Conservation (phyloP, 1,140 invertebrate species). For the Diabrotica undecimpunctata region DNA sequence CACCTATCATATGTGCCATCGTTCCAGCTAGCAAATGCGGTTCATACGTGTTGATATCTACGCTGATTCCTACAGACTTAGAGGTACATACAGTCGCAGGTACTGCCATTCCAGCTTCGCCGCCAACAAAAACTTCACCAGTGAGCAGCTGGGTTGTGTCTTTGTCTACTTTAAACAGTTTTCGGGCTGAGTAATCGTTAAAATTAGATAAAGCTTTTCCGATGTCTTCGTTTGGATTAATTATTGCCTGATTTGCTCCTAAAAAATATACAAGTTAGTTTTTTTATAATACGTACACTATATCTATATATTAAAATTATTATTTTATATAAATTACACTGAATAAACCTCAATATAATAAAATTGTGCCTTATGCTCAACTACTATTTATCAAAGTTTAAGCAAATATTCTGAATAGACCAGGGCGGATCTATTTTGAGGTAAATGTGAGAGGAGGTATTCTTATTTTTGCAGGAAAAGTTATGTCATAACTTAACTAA, state of each 20-base stretch:
- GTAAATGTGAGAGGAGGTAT: no score
- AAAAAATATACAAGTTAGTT: constrained; percentile 8
- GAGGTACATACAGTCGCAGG: constrained; percentile 87
- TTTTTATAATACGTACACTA: not conserved
- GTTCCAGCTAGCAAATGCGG: constrained; percentile 81
- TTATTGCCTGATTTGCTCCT: constrained; percentile 73
- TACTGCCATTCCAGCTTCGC: constrained; percentile 87
- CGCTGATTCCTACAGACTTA: constrained; percentile 86
- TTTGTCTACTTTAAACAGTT: constrained; percentile 76
- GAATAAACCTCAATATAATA: no score
- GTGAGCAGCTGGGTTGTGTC: constrained; percentile 90
- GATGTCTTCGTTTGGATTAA: constrained; percentile 80
- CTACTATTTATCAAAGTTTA: no score
- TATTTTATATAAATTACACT: no score
- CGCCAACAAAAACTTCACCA: constrained; percentile 75
- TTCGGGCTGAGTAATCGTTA: constrained; percentile 81
- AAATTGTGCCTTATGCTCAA: no score
- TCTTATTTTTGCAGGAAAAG: no score
- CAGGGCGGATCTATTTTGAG: no score
- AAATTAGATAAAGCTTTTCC: constrained; percentile 82
- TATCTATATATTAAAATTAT: no score
- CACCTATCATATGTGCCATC: constrained; percentile 34
- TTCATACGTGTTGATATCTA: constrained; percentile 89
- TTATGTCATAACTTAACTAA: no score
- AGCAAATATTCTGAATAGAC: no score